Evolutionary conservation across 2,113 vertebrate species (phyloP), one percentile per base, ranked within the genome.

Genomic region (Mola mola): DNA sequence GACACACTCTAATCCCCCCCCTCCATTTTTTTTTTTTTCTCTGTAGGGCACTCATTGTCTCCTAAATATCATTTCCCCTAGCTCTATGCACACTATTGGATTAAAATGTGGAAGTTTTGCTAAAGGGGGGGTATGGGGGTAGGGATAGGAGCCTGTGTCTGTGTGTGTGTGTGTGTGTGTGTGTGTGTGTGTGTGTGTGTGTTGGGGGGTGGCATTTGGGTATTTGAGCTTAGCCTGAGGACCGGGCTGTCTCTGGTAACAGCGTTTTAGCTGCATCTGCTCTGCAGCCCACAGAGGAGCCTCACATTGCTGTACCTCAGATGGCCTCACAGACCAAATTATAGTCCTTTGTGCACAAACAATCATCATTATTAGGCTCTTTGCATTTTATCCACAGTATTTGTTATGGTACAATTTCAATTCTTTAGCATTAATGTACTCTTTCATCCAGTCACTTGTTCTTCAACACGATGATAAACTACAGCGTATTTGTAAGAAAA

Each of bases 51-150:
- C 76, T 83, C 72, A 79, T 89, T 86, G 86, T 87, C 86, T 86
- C 79, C 75, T 89, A 87, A 89, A 88, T 86, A 88, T 84, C 77
- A 86, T 88, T 89, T 87, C 82, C 84, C 80, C 76, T 60, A 82
- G 78, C 78, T 81, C 62, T 89, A 47, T 79, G 84, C 84, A 84
- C 79, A 83, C 83, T 76, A 82, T 84, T 87, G 82, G 83, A 89
- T 87, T 88, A 87, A 83, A 87, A 85, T 82, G 79, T 82, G 85
- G 84, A 85, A 48, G 76, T 82, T 85, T 81, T 82, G 77, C 79
- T 79, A 52, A 78, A 72, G 78, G 79, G 51, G 66, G 44, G 61
- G 44, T 78, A 71, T 65, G 76, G 72, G 75, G 73, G 65, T 63
- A 59, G 78, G 44, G 59, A 61, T 56, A 62, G 59, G 53, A 21